phyloP scores from a whole-genome alignment of 2,113 vertebrate genomes.

The Ptilonorhynchus violaceus region DNA sequence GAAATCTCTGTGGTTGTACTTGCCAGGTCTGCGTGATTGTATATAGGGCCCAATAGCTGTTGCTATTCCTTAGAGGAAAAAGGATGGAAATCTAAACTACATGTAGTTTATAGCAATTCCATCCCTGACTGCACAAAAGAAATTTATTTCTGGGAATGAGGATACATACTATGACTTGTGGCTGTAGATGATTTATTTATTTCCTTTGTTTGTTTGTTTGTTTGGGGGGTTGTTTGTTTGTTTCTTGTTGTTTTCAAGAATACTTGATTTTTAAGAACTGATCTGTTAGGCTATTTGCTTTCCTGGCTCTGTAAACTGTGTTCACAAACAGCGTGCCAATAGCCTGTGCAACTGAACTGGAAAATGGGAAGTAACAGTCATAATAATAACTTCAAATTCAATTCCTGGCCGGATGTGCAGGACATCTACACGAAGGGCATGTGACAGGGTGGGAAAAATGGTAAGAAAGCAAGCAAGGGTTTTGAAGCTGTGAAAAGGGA shows the following conservation, averaged over 20 bases:
- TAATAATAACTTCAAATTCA: neutral
- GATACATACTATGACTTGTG: neutral
- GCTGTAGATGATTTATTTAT: neutral
- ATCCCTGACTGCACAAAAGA: neutral
- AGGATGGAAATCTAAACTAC: neutral
- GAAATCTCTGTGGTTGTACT: neutral
- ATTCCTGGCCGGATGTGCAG: neutral
- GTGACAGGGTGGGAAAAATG: neutral
- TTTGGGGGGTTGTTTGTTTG: neutral
- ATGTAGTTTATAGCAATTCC: neutral
- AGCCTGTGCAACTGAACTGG: neutral
- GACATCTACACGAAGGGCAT: rapidly evolving
- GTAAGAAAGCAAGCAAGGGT: neutral
- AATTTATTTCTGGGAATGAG: neutral
- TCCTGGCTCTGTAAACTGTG: neutral
- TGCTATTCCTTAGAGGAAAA: neutral
- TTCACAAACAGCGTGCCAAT: neutral
- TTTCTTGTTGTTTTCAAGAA: neutral
- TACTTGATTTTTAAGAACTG: neutral
- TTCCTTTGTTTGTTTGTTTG: neutral
- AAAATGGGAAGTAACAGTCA: neutral
- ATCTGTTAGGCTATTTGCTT: neutral
- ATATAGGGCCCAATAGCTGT: neutral
- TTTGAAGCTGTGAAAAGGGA: neutral
- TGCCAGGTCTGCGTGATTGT: rapidly evolving